Percentiles rank a stretch among this genome's conserved stretches.
Conservation (phyloP, 2,113 vertebrate species). For the Romanogobio albipinnatus region DNA sequence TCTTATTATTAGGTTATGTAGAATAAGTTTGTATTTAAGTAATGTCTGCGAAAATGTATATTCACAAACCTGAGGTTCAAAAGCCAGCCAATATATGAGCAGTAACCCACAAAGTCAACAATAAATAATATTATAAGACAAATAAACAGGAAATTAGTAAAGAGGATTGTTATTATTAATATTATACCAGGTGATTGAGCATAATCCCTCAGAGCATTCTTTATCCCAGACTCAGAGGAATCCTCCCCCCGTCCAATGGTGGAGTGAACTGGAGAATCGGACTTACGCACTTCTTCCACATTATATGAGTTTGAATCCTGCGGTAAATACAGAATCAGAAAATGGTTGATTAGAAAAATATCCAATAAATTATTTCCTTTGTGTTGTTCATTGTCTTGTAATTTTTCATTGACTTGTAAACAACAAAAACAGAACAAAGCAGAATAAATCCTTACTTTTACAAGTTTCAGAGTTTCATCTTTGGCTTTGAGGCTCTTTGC, state of each 20-base stretch:
- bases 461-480: neutral
- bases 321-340: neutral
- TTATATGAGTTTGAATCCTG: neutral
- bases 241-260: neutral
- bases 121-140: neutral
- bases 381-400: neutral
- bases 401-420: neutral
- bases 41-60: neutral
- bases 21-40: neutral
- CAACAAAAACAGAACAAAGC: neutral
- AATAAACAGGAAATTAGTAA: neutral
- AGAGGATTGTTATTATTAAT: neutral
- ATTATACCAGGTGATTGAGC: neutral
- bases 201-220: neutral
- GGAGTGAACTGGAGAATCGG: neutral
- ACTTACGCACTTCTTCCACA: neutral
- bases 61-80: neutral
- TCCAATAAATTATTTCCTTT: neutral
- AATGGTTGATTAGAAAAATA: neutral
- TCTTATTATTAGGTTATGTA: neutral
- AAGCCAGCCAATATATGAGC: neutral
- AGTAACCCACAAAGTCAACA: neutral
- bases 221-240: neutral
- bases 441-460: neutral
- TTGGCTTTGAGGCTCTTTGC: neutral